Evolutionary conservation across 2,113 vertebrate genomes (phyloP).

Genomic region (Tor tambroides): DNA sequence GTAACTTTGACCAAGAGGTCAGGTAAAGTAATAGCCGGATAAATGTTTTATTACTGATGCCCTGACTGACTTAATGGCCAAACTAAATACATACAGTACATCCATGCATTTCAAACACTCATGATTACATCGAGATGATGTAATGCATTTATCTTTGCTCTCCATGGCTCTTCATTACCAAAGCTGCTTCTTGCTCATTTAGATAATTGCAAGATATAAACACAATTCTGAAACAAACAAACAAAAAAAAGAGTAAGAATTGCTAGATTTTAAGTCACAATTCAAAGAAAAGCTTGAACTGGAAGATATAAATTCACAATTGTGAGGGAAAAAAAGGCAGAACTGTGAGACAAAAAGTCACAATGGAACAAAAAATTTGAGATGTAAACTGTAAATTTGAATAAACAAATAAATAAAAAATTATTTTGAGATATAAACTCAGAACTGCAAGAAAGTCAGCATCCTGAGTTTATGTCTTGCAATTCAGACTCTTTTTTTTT

Average conservation of each 20-base stretch:
- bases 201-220: neutral
- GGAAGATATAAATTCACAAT: neutral
- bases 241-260: too few relatives aligned
- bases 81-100: slow-evolving; percentile 70
- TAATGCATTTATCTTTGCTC: slow-evolving; percentile 31
- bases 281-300: neutral
- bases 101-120: slow-evolving; percentile 74
- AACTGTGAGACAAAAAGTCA: too few relatives aligned
- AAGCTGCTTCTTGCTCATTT: slow-evolving; percentile 28
- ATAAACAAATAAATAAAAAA: too few relatives aligned
- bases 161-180: slow-evolving; percentile 37
- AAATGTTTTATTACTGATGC: slow-evolving; percentile 93
- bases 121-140: slow-evolving; percentile 53
- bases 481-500: too few relatives aligned
- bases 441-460: too few relatives aligned
- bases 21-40: slow-evolving; percentile 88
- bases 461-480: too few relatives aligned
- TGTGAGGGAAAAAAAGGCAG: neutral
- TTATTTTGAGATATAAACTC: too few relatives aligned
- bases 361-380: too few relatives aligned
- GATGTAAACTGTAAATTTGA: too few relatives aligned
- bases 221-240: neutral
- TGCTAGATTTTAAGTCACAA: too few relatives aligned
- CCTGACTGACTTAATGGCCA: slow-evolving; percentile 83
- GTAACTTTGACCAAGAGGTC: slow-evolving; percentile 86